phyloP scores from a whole-genome alignment of 2,797 vertebrate genomes.

The Clamator glandarius region DNA sequence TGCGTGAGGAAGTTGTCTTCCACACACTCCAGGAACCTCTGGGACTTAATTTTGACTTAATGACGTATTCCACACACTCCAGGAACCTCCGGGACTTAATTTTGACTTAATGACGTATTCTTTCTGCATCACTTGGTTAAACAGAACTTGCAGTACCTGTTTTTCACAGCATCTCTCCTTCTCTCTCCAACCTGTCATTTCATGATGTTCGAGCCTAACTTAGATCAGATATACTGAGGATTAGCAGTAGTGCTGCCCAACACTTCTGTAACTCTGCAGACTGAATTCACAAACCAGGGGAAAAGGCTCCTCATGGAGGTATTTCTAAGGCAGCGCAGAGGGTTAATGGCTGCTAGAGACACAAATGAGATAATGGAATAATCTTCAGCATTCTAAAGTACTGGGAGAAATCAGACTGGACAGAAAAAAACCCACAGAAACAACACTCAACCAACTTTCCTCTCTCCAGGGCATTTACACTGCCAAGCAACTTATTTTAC shows the following conservation, averaged over 20 bases:
- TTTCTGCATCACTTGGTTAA: background rate
- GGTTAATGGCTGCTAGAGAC: conserved; percentile 64
- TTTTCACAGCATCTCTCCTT: background rate
- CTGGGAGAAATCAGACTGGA: conserved; percentile 51
- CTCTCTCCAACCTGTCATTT: background rate
- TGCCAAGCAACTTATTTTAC: conserved; percentile 48
- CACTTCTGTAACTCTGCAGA: conserved; percentile 41
- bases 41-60: too few relatives aligned
- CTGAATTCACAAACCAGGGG: conserved; percentile 33
- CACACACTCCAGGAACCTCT: too few relatives aligned
- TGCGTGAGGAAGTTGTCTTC: too few relatives aligned
- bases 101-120: accelerated
- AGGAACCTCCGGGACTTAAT: too few relatives aligned
- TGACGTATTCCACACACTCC: too few relatives aligned
- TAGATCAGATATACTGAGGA: conserved; percentile 55
- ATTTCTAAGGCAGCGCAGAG: conserved; percentile 27
- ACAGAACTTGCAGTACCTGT: background rate
- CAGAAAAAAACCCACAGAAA: background rate
- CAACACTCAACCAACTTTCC: background rate
- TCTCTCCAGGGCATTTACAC: conserved; percentile 45
- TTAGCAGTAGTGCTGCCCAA: conserved; percentile 58
- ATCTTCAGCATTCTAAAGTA: conserved; percentile 43
- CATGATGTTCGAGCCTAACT: conserved; percentile 47
- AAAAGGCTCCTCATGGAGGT: background rate
- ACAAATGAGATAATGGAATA: conserved; percentile 67